Conservation (phyloP, 2,113 vertebrate species). For the Nematolebias whitei region DNA sequence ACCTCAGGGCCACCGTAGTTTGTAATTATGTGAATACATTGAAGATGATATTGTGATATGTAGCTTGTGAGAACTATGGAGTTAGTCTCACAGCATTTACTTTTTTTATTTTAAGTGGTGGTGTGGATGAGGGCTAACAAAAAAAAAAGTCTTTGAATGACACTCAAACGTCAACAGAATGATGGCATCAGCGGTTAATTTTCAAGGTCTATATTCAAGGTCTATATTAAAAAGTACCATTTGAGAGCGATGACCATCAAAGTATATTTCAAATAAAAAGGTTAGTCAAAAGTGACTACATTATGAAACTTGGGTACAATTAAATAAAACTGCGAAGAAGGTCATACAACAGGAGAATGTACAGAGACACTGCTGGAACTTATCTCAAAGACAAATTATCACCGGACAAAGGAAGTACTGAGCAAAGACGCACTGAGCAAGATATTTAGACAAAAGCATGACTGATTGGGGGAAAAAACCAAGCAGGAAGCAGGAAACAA, state of each 20-base stretch:
- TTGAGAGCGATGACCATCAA: not conserved
- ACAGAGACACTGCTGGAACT: not conserved
- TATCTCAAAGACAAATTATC: not conserved
- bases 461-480: not conserved
- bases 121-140: no score
- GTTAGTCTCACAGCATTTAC: no score
- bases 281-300: no score
- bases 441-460: not conserved
- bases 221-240: not conserved
- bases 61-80: no score
- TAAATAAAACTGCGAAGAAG: not conserved
- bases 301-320: not conserved
- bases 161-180: no score
- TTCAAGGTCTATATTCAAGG: no score
- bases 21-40: no score
- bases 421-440: not conserved
- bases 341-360: not conserved
- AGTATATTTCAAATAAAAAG: not conserved
- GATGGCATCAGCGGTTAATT: no score
- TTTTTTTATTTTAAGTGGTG: no score
- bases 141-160: no score
- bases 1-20: no score
- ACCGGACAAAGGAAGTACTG: not conserved
- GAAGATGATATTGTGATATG: no score
- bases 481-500: not conserved